Evolutionary conservation across 2,888 invertebrate genomes (phyloP).

Genomic region (Mythimna albipuncta): DNA sequence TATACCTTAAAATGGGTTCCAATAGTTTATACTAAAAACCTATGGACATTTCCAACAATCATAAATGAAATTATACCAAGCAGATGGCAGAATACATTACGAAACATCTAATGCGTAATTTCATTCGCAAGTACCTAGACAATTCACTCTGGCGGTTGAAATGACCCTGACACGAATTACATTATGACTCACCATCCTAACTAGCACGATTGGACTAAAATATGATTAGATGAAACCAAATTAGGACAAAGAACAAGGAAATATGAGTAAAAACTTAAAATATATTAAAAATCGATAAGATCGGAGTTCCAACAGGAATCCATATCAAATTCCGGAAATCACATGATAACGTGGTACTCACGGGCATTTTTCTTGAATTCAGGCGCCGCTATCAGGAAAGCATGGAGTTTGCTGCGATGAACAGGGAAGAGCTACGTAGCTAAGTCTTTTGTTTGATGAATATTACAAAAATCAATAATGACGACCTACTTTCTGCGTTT

Average conservation of each 20-base stretch:
- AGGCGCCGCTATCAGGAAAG: slow-evolving; percentile 70
- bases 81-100: slow-evolving; percentile 61
- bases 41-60: slow-evolving; percentile 23
- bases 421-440: slow-evolving; percentile 69
- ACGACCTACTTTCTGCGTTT: slow-evolving; percentile 85
- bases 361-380: slow-evolving; percentile 82
- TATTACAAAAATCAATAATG: slow-evolving; percentile 86
- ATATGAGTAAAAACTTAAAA: slow-evolving; percentile 10
- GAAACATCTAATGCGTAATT: slow-evolving; percentile 66
- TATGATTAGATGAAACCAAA: slow-evolving; percentile 23
- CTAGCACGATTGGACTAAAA: slow-evolving; percentile 30
- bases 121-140: slow-evolving; percentile 55
- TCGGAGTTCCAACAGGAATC: slow-evolving; percentile 53
- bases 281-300: slow-evolving; percentile 33
- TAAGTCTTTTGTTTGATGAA: slow-evolving; percentile 79
- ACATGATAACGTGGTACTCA: slow-evolving; percentile 81
- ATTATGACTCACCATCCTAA: slow-evolving; percentile 63
- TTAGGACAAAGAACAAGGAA: slow-evolving; percentile 31
- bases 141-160: slow-evolving; percentile 51
- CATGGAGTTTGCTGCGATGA: slow-evolving; percentile 67
- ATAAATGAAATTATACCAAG: slow-evolving; percentile 32
- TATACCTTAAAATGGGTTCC: neutral
- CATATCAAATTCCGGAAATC: slow-evolving; percentile 73
- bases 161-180: slow-evolving; percentile 78
- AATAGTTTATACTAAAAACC: neutral